These are phyloP conservation scores for Hippocampus comes DNA, from an alignment of 2,113 vertebrate species.

Conservation along the genomic window DNA sequence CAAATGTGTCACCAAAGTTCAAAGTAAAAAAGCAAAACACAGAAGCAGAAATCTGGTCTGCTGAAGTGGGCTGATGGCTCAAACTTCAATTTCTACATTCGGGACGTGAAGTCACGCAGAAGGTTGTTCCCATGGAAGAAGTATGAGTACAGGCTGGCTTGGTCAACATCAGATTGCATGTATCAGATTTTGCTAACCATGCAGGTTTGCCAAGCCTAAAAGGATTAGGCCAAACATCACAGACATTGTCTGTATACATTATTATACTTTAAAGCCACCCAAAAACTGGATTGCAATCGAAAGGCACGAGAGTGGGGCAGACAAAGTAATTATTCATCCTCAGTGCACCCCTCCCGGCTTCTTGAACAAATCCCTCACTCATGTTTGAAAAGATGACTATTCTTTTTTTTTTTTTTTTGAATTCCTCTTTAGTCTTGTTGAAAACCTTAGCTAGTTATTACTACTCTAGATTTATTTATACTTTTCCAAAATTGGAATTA, in stretches of 20 bases:
- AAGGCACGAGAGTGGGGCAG: conserved; percentile 41
- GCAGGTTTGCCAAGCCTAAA: conserved; percentile 56
- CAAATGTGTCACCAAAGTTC: background rate
- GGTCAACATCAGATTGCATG: conserved; percentile 45
- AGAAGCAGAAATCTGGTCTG: background rate
- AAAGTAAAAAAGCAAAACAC: background rate
- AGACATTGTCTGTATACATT: conserved; percentile 68
- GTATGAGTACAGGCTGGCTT: conserved; percentile 10
- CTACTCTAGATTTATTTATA: conserved; percentile 47
- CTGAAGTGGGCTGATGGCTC: background rate
- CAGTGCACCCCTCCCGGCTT: conserved; percentile 35
- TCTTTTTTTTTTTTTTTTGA: conserved; percentile 12
- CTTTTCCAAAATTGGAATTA: conserved; percentile 63
- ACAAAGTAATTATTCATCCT: conserved; percentile 68
- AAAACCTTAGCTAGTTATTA: conserved; percentile 33
- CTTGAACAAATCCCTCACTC: conserved; percentile 25
- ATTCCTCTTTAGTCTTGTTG: background rate
- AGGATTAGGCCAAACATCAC: conserved; percentile 61
- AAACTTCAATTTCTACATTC: conserved; percentile 3
- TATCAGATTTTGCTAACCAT: conserved; percentile 46
- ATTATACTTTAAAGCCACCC: conserved; percentile 75
- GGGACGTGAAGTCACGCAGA: conserved; percentile 1
- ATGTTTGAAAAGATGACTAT: conserved; percentile 43
- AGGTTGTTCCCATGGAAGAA: conserved; percentile 4
- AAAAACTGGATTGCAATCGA: conserved; percentile 70